These are phyloP conservation scores for Hyalella azteca DNA, from an alignment of 2,888 invertebrate species.

Conservation along the genomic window DNA sequence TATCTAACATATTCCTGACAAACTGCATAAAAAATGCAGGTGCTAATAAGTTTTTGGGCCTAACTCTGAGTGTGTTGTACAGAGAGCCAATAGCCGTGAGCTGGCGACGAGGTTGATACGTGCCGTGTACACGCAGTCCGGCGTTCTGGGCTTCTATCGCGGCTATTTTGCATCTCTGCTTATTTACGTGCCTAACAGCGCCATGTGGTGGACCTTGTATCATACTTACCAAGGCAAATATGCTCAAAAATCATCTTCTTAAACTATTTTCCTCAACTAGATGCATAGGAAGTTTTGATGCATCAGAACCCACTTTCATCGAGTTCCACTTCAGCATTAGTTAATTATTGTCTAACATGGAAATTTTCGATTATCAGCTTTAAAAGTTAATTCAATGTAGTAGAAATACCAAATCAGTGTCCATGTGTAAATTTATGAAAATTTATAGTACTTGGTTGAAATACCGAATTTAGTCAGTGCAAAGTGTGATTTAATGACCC, in stretches of 20 bases:
- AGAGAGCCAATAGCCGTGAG: background rate
- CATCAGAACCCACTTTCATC: too few species aligned
- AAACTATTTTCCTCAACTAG: background rate
- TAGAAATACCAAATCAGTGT: too few species aligned
- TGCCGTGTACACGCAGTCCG: slow-evolving; percentile 81
- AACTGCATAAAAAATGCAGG: too few species aligned
- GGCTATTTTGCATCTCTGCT: slow-evolving; percentile 91
- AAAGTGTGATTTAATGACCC: background rate
- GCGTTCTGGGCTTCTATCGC: slow-evolving; percentile 86
- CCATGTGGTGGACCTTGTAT: slow-evolving; percentile 97
- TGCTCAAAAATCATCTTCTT: background rate
- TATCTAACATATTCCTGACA: too few species aligned
- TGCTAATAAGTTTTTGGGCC: background rate
- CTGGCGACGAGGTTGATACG: background rate
- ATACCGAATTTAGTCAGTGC: background rate
- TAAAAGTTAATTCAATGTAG: too few species aligned
- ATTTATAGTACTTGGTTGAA: too few species aligned
- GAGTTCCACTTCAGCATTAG: too few species aligned
- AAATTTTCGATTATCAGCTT: too few species aligned
- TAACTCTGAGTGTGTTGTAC: background rate
- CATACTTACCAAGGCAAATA: slow-evolving; percentile 86
- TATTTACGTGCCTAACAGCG: slow-evolving; percentile 94
- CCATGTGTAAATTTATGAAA: too few species aligned
- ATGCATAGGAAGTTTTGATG: too few species aligned
- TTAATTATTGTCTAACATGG: too few species aligned